Conservation (phyloP, 2,888 invertebrate species). For the Polia nebulosa region DNA sequence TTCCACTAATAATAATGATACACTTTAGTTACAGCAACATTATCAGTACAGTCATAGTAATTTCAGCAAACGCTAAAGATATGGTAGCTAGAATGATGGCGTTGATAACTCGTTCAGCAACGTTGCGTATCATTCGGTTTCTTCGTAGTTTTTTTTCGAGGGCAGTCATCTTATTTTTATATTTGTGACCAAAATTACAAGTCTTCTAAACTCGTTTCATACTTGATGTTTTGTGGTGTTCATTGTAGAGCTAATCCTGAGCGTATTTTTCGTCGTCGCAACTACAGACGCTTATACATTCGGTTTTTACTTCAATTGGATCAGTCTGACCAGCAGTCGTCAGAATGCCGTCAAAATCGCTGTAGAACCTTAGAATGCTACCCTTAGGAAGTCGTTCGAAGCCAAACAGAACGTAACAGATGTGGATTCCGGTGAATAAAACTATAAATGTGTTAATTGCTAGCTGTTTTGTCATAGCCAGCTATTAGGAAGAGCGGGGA, state of each 20-base stretch:
- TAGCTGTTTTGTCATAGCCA: conserved; percentile 74
- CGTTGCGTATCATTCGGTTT: conserved; percentile 70
- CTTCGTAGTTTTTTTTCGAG: conserved; percentile 73
- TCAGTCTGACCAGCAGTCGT: conserved; percentile 67
- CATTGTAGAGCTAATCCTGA: conserved; percentile 35
- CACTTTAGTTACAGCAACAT: conserved; percentile 69
- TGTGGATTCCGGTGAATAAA: conserved; percentile 75
- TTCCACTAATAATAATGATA: neutral
- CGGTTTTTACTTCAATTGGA: conserved; percentile 64
- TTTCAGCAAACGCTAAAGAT: conserved; percentile 80
- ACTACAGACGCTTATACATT: conserved; percentile 75
- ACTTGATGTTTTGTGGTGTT: conserved; percentile 16
- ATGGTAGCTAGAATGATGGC: conserved; percentile 78
- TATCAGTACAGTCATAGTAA: conserved; percentile 76
- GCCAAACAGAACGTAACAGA: conserved; percentile 70
- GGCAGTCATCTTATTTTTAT: conserved; percentile 69
- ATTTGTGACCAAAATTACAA: neutral
- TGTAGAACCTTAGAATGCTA: neutral
- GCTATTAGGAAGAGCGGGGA: conserved; percentile 62
- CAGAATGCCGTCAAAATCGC: no score
- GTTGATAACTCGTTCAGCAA: conserved; percentile 77
- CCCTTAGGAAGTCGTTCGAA: conserved; percentile 68
- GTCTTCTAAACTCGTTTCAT: conserved; percentile 28
- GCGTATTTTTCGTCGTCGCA: conserved; percentile 61
- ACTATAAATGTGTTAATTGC: conserved; percentile 70